Conservation (phyloP, 2,113 vertebrate species). For the Camarhynchus parvulus region DNA sequence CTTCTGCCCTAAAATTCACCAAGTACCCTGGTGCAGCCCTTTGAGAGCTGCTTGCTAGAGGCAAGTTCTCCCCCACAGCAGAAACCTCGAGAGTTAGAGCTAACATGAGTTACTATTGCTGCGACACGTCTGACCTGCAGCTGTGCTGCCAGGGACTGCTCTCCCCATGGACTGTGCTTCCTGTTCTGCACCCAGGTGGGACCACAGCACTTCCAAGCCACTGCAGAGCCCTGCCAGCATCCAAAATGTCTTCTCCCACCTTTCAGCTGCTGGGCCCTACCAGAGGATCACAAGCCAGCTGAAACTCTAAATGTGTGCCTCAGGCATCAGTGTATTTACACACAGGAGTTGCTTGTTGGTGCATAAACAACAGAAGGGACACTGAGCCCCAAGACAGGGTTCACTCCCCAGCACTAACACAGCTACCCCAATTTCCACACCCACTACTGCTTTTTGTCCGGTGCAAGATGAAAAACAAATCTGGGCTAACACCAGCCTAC, state of each 20-base stretch:
- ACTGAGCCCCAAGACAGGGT: not conserved
- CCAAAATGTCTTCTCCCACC: not conserved
- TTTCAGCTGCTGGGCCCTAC: not conserved
- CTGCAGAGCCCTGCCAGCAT: not conserved
- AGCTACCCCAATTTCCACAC: not conserved
- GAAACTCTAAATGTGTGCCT: not conserved
- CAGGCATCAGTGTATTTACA: not conserved
- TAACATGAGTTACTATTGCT: not conserved
- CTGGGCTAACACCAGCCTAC: not conserved
- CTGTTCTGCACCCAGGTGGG: not conserved
- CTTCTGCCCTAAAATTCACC: not conserved
- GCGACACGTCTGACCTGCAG: not conserved
- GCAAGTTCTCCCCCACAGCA: not conserved
- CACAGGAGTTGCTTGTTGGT: not conserved
- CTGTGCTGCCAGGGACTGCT: not conserved
- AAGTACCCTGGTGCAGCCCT: not conserved
- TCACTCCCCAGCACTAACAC: not conserved
- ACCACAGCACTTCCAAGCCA: not conserved
- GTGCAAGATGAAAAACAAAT: not conserved
- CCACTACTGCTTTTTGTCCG: not conserved
- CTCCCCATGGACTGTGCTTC: rapidly evolving
- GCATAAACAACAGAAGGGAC: not conserved
- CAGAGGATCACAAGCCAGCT: not conserved
- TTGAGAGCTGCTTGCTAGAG: not conserved
- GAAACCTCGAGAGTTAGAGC: not conserved